Conservation (phyloP, 1,140 invertebrate species). For the Drosophila tristis region DNA sequence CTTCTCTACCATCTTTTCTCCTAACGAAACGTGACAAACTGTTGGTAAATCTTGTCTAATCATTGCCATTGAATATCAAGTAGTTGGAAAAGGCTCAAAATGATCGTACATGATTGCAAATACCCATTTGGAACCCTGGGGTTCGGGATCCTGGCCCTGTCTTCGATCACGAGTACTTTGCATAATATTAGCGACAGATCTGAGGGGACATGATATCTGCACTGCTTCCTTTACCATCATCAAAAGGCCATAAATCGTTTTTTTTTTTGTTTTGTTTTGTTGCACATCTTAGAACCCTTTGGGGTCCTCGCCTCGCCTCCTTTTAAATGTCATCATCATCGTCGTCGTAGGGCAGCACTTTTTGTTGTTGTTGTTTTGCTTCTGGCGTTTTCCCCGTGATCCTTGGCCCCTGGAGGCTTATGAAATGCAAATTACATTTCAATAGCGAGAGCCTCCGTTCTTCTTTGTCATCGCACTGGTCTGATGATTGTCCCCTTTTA, state of each 20-base stretch:
- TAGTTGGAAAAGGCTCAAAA: conserved; percentile 19
- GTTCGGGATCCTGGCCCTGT: conserved; percentile 50
- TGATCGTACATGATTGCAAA: conserved; percentile 54
- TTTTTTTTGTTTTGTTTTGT: conserved; percentile 17
- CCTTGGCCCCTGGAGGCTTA: conserved; percentile 58
- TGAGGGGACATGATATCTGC: conserved; percentile 25
- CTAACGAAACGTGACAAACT: conserved; percentile 69
- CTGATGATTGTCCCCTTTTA: conserved; percentile 68
- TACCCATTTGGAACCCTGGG: conserved; percentile 32
- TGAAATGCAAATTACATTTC: conserved; percentile 80
- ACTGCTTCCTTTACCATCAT: conserved; percentile 67
- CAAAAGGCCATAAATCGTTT: conserved; percentile 67
- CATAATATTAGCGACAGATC: conserved; percentile 59
- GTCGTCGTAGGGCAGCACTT: conserved; percentile 14
- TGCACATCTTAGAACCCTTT: conserved; percentile 32
- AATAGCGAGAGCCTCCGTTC: conserved; percentile 49
- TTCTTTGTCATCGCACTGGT: conserved; percentile 48
- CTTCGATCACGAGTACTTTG: conserved; percentile 70
- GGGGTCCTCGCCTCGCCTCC: conserved; percentile 34
- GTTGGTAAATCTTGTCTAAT: conserved; percentile 59
- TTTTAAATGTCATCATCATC: conserved; percentile 61
- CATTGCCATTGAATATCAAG: conserved; percentile 60
- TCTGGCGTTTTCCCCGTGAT: conserved; percentile 31
- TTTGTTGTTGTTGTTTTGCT: conserved; percentile 6
- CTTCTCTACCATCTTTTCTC: neutral